Base-by-base conservation (phyloP, 64 coral and sea anemone genomes). In the Montipora cactus region DNA sequence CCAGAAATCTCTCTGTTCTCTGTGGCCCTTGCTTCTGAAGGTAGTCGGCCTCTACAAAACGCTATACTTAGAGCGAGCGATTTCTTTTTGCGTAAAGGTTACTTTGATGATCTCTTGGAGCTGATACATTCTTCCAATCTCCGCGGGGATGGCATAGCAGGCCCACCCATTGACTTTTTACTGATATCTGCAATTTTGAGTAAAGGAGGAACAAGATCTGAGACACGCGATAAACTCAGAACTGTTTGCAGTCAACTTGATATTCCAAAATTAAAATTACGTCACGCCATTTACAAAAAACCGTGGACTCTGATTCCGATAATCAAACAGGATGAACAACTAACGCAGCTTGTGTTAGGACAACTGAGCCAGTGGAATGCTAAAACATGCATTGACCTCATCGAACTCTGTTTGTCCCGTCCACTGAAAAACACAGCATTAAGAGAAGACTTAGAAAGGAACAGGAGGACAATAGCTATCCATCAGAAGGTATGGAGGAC, bases 31-130 rank as follows among this genome's bases (percentile, higher is more conserved):
- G 53, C 89, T n/a, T 57, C 92, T 18, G 92, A 94, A 74, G 92
- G 91, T 22, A 73, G 89, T 78, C 52, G 11, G 23, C 84, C 91
- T 7, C 71, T 96, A 2, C 84, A 91, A 79, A 89, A 99, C 62
- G 95, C 95, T 25, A 90, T 94, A 58, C 80, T 94, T 37, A 89
- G 55, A 88, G 87, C 86, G 13, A 85, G 95, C 74, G 95, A 99
- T 82, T 95, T 86, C 52, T 96, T 88, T 45, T 87, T 96, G 13
- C 64, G 85, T 16, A 79, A 95, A 85, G 95, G 92, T 57, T 94
- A 99, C 50, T 96, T 96, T 74, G 67, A 96, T 76, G 78, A 89
- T 49, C 89, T 96, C 0, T 74, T 99, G 4, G 98, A 99, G 64
- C 82, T 96, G 19, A 94, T 99, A 44, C 90, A 68, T 80, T 89